These are phyloP conservation scores for Leptinotarsa juncta DNA, from an alignment of 2,888 invertebrate genomes.

Conservation along the genomic window DNA sequence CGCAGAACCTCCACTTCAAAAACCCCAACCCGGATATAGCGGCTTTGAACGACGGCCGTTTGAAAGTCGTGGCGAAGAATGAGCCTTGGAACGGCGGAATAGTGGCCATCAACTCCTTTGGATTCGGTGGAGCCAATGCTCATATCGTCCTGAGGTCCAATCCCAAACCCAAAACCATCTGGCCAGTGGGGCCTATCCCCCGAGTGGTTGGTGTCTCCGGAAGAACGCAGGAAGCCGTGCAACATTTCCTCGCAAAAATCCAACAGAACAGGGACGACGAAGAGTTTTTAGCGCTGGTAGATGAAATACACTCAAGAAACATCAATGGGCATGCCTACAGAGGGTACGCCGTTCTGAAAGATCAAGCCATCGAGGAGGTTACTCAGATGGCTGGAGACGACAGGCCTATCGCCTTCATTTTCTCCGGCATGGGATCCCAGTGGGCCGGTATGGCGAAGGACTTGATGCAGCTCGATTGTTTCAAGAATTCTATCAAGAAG, in stretches of 20 bases:
- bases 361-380: conserved; percentile 67
- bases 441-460: conserved; percentile 96
- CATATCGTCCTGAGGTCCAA: conserved; percentile 88
- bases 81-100: conserved; percentile 87
- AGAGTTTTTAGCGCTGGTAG: conserved; percentile 81
- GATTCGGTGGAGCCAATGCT: conserved; percentile 98
- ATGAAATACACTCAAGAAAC: conserved; percentile 77
- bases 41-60: conserved; percentile 87
- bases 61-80: conserved; percentile 89
- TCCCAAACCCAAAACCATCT: conserved; percentile 74
- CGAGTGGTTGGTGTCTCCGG: conserved; percentile 85
- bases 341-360: conserved; percentile 82
- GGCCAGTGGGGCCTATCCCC: conserved; percentile 71
- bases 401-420: conserved; percentile 93
- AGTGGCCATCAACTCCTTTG: conserved; percentile 95
- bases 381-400: conserved; percentile 68
- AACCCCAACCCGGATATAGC: conserved; percentile 91
- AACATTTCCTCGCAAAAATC: conserved; percentile 73
- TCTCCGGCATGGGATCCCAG: conserved; percentile 98
- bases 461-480: conserved; percentile 84
- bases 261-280: conserved; percentile 74
- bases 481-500: conserved; percentile 81
- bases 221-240: conserved; percentile 84
- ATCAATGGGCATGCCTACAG: conserved; percentile 82
- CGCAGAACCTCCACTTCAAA: conserved; percentile 90